Evolutionary conservation across 2,888 invertebrate genomes (phyloP).

Genomic region (Aphrophora alni): DNA sequence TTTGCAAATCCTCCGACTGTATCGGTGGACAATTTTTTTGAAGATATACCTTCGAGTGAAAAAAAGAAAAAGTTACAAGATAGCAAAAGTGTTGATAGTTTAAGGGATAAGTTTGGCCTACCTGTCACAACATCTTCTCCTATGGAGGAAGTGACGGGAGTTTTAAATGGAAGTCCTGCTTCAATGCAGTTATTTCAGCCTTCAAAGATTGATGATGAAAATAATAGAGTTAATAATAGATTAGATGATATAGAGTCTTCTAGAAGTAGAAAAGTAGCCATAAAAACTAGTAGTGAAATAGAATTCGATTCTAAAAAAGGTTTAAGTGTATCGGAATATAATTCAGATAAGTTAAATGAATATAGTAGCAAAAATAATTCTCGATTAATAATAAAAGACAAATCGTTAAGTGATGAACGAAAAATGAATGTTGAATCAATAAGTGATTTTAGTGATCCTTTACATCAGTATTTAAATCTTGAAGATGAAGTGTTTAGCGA

Average conservation of each 20-base stretch:
- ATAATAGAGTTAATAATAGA: not conserved
- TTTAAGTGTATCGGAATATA: not conserved
- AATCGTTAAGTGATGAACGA: constrained; percentile 51
- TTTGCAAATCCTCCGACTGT: constrained; percentile 73
- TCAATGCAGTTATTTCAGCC: not conserved
- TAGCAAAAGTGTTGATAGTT: not conserved
- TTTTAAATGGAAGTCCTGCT: not conserved
- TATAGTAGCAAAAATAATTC: not conserved
- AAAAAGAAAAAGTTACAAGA: not conserved
- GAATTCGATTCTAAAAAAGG: not conserved
- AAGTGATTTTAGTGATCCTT: constrained; percentile 84
- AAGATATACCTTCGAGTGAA: constrained; percentile 16
- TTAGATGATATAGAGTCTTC: not conserved
- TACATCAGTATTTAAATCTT: constrained; percentile 64
- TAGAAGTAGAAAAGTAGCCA: not conserved
- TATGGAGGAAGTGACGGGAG: not conserved
- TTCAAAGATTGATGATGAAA: not conserved
- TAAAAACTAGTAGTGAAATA: not conserved
- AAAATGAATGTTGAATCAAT: constrained; percentile 63
- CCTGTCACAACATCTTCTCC: not conserved
- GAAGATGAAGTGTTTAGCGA: constrained; percentile 59
- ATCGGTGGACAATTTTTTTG: constrained; percentile 32
- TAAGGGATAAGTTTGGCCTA: not conserved
- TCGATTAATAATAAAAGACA: not conserved
- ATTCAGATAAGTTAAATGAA: not conserved